A percentile compares a stretch with the other conserved stretches of the same genome.
These are phyloP conservation scores for Fregetta grallaria DNA, from an alignment of 2,113 vertebrate species.

Conservation along the genomic window DNA sequence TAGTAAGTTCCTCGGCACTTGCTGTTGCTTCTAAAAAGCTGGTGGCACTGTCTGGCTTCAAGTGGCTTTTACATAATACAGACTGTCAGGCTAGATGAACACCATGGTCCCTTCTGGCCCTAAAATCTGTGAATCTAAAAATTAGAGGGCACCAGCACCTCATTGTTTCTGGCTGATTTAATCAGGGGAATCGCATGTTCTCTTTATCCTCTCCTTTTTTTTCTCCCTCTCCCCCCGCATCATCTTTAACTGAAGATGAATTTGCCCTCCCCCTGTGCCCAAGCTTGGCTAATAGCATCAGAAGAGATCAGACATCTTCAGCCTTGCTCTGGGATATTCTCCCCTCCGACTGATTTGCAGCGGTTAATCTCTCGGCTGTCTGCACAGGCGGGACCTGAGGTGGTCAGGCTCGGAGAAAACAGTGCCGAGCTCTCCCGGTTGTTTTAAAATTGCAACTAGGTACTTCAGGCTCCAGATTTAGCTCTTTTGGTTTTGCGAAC, in stretches of 20 bases:
- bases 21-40: conserved; percentile 3
- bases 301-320: not conserved
- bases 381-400: not conserved
- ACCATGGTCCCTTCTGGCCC: conserved; percentile 25
- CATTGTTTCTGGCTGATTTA: conserved; percentile 40
- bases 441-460: not conserved
- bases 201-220: not conserved
- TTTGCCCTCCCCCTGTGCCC: not conserved
- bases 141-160: conserved; percentile 55
- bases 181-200: conserved; percentile 15
- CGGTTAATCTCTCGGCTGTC: not conserved
- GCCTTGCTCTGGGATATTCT: not conserved
- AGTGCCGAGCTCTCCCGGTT: not conserved
- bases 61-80: conserved; percentile 53
- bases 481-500: not conserved
- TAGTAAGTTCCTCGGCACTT: not conserved
- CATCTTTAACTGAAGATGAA: not conserved
- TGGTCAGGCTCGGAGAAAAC: not conserved
- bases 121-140: conserved; percentile 43
- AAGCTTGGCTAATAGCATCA: not conserved
- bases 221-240: not conserved
- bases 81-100: conserved; percentile 50
- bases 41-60: conserved; percentile 49
- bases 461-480: not conserved
- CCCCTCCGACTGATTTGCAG: not conserved